Evolutionary conservation across 2,797 vertebrate species (phyloP).

Genomic region (Cirrhinus mrigala): DNA sequence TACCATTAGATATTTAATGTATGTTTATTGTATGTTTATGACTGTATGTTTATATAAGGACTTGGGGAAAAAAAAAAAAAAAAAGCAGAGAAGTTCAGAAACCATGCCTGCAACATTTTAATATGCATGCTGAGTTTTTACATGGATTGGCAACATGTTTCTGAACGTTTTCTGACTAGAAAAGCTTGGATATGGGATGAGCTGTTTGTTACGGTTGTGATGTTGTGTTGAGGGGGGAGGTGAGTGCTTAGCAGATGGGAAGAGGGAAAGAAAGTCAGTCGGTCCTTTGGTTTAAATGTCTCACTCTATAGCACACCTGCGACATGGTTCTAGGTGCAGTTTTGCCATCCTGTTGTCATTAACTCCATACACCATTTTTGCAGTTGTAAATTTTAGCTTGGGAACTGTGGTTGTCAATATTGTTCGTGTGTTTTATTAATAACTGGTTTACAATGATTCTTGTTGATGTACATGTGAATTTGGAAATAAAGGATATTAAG

Average conservation of each 20-base stretch:
- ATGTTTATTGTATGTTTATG: conserved; percentile 62
- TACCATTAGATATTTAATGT: conserved; percentile 58
- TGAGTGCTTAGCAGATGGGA: conserved; percentile 8
- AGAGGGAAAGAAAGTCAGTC: conserved; percentile 33
- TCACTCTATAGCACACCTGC: conserved; percentile 42
- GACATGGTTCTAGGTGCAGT: conserved; percentile 57
- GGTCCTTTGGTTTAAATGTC: conserved; percentile 40
- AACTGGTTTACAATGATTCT: conserved; percentile 91
- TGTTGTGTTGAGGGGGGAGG: conserved; percentile 11
- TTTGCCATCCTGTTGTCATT: conserved; percentile 76
- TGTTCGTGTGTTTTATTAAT: conserved; percentile 95
- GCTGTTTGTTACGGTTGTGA: conserved; percentile 30
- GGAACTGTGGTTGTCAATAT: conserved; percentile 92
- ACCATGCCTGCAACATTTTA: conserved; percentile 63
- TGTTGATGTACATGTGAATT: conserved; percentile 98
- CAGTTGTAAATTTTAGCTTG: conserved; percentile 89
- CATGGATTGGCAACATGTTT: conserved; percentile 58
- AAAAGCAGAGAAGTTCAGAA: conserved; percentile 52
- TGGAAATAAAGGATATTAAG: conserved; percentile 96
- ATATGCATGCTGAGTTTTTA: conserved; percentile 73
- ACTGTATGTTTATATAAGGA: conserved; percentile 62
- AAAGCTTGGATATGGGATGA: conserved; percentile 7
- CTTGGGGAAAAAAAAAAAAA: conserved; percentile 45
- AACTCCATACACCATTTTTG: conserved; percentile 74
- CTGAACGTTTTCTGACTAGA: conserved; percentile 54